Conservation (phyloP, 2,797 vertebrate genomes). For the Myotis planiceps region DNA sequence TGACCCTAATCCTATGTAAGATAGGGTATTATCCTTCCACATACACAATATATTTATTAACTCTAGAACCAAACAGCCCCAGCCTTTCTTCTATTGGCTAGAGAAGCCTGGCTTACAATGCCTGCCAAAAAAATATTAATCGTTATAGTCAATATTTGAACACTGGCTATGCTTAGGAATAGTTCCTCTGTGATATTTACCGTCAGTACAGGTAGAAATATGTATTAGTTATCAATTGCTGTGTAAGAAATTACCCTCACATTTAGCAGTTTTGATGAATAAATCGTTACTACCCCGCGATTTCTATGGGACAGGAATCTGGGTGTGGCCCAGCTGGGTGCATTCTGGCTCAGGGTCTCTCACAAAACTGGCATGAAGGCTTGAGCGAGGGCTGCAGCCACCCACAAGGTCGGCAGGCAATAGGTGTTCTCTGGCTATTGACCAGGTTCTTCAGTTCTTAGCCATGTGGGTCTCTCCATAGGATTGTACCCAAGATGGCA, state of each 20-base stretch:
- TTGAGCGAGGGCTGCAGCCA: fast-evolving
- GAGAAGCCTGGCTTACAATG: not conserved
- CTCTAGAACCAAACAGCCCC: not conserved
- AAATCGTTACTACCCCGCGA: not conserved
- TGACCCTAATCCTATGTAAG: not conserved
- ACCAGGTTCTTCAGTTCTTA: not conserved
- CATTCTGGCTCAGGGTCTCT: not conserved
- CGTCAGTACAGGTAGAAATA: not conserved
- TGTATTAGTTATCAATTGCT: not conserved
- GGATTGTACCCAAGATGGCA: too few species aligned
- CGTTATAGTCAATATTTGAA: not conserved
- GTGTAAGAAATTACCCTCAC: not conserved
- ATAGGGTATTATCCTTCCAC: not conserved
- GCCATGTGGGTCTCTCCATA: not conserved
- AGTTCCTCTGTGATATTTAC: not conserved
- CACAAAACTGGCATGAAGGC: not conserved
- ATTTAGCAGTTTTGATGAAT: not conserved
- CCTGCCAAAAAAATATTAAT: not conserved
- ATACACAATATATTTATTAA: not conserved
- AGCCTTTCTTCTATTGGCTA: not conserved
- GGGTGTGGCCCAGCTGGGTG: not conserved
- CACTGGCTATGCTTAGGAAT: not conserved
- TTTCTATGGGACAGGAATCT: not conserved
- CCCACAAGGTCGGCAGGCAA: not conserved
- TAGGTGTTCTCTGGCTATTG: not conserved